Percentiles rank a stretch among this genome's conserved stretches.
Evolutionary conservation across 2,888 invertebrate species (phyloP).

Genomic region (Dromius quadrimaculatus): DNA sequence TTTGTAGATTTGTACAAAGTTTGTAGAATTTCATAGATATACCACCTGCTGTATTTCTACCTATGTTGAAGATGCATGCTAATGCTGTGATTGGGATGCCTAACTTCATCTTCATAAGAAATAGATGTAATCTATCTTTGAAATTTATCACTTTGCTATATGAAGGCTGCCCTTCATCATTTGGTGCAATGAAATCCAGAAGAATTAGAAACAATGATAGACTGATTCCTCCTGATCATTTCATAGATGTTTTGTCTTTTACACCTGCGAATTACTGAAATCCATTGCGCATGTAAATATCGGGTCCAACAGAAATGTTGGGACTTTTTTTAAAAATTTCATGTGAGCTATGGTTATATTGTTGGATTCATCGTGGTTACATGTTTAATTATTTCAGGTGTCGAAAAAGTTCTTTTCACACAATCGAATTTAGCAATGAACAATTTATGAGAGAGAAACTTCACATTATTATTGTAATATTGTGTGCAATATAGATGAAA

Average conservation of each 20-base stretch:
- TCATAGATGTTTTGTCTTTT: slow-evolving; percentile 28
- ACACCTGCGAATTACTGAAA: slow-evolving; percentile 52
- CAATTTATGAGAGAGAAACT: too few relatives aligned
- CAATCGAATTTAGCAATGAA: too few relatives aligned
- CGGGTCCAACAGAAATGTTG: slow-evolving; percentile 23
- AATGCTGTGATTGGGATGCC: slow-evolving; percentile 52
- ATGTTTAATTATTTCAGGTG: too few relatives aligned
- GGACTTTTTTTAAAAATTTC: slow-evolving; percentile 8
- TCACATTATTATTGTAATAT: too few relatives aligned
- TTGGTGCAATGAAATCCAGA: slow-evolving; percentile 7
- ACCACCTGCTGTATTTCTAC: slow-evolving; percentile 38
- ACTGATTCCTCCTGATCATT: slow-evolving; percentile 34
- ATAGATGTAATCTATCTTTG: slow-evolving; percentile 18
- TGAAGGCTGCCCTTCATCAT: not conserved
- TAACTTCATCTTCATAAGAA: slow-evolving; percentile 34
- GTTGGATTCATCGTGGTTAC: too few relatives aligned
- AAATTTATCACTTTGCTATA: slow-evolving; percentile 11
- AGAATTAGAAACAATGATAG: slow-evolving; percentile 33
- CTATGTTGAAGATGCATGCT: slow-evolving; percentile 50
- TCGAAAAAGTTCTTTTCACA: too few relatives aligned
- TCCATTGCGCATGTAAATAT: slow-evolving; percentile 25
- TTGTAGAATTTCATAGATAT: slow-evolving; percentile 53
- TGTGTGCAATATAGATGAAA: too few relatives aligned
- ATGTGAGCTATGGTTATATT: too few relatives aligned
- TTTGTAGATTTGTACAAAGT: slow-evolving; percentile 47